Percentiles rank a stretch among this genome's conserved stretches.
These are phyloP conservation scores for Pseudopodoces humilis DNA, from an alignment of 2,113 vertebrate species.

Conservation along the genomic window DNA sequence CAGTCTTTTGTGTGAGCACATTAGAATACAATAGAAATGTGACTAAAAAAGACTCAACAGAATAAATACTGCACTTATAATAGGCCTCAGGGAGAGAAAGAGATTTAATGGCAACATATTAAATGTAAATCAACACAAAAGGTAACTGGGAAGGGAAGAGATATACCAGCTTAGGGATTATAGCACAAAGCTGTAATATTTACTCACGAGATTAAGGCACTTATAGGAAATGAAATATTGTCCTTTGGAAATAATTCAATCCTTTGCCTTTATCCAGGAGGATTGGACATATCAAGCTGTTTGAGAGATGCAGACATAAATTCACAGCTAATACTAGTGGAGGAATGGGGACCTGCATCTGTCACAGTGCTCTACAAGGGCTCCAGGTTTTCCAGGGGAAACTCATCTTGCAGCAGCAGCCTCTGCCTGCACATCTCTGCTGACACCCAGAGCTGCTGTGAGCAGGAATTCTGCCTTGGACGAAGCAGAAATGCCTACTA, in stretches of 20 bases:
- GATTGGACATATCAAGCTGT: constrained; percentile 10
- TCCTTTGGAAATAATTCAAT: constrained; percentile 64
- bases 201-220: constrained; percentile 72
- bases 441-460: not conserved
- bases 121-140: constrained; percentile 74
- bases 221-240: constrained; percentile 70
- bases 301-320: constrained; percentile 36
- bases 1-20: constrained; percentile 44
- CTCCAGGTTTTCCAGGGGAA: not conserved
- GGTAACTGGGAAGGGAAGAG: constrained; percentile 66
- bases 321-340: not conserved
- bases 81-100: constrained; percentile 46
- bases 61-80: constrained; percentile 67
- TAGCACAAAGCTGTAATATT: constrained; percentile 70
- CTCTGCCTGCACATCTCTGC: not conserved
- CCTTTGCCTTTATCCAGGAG: constrained; percentile 37
- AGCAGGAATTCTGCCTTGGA: not conserved
- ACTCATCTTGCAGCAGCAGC: not conserved
- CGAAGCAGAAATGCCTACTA: not conserved
- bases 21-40: constrained; percentile 64
- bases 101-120: constrained; percentile 71
- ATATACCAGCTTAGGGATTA: constrained; percentile 69
- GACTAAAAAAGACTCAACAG: constrained; percentile 60
- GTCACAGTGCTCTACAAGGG: not conserved
- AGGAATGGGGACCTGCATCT: not conserved